Evolutionary conservation across 2,113 vertebrate genomes (phyloP).

Genomic region (Connochaetes taurinus): DNA sequence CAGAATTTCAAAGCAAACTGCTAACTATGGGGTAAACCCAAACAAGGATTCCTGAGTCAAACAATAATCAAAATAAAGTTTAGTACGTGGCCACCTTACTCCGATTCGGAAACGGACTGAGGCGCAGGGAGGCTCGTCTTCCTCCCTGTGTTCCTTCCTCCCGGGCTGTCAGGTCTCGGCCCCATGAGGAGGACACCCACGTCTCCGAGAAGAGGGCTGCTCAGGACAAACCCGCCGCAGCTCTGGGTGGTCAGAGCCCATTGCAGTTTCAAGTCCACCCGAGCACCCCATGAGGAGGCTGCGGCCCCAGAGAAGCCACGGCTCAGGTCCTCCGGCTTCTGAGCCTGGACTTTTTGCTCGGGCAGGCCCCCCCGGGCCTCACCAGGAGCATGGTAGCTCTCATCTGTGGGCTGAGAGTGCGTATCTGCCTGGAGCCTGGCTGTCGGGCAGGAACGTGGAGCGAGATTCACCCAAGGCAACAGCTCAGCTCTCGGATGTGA

Average conservation of each 20-base stretch:
- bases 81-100: background rate
- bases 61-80: background rate
- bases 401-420: background rate
- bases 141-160: background rate
- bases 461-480: background rate
- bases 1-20: background rate
- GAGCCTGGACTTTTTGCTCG: background rate
- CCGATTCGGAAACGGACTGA: background rate
- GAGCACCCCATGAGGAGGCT: background rate
- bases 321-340: background rate
- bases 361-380: too few relatives aligned
- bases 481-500: background rate
- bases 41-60: background rate
- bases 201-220: background rate
- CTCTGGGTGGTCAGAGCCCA: background rate
- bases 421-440: background rate
- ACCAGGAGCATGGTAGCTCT: background rate
- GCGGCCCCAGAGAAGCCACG: background rate
- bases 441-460: background rate
- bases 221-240: background rate
- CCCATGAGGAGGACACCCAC: background rate
- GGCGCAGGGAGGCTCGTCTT: background rate
- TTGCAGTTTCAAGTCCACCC: background rate
- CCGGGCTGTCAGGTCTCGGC: fast-evolving
- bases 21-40: too few relatives aligned